Base-by-base conservation (phyloP, 2,797 vertebrate genomes). In the Pteronotus mesoamericanus region DNA sequence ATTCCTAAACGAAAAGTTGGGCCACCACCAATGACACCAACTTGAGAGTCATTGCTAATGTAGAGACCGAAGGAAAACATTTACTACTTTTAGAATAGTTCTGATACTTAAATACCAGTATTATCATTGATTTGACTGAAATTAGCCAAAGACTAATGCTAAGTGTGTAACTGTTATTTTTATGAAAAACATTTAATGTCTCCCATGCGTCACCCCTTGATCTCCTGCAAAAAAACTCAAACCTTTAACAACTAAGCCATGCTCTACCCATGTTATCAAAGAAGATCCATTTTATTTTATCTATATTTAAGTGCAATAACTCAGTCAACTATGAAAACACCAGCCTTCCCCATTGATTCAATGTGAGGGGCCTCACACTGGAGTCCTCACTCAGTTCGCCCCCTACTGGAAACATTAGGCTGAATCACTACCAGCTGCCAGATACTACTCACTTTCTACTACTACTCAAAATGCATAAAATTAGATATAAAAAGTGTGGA, bases 291-390 rank as follows among this genome's bases (percentile, higher is more conserved):
- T 16, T 34, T 53, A 18, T 57, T 5, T 46, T 68, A 39, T 16
- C 21, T 80, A 6, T 32, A 78, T 44, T n/a, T 59, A 80, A 37
- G 14, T 32, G 3, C n/a, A n/a, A 21, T 8, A 71, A 44, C 9
- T 39, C 57, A 32, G 1, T 2, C 29, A 78, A 34, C 12, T 0
- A 11, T 3, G n/a, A 91, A 74, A 44, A 24, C 29, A 5, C 10
- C 0, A 12, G 6, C 4, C 11, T 5, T 32, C 29, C 9, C 9
- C 37, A 6, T 0, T 34, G 32, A 1, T 44, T 6, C 1, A 0
- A 21, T 3, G 3, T 37, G 19, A 29, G 19, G 24, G 44, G 15
- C n/a, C 9, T 42, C 21, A 51, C 4, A 2, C 4, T 42, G 5
- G 11, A n/a, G 4, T 9, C 12, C 57, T 37, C 26, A 42, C 64